Evolutionary conservation across 1,140 invertebrate genomes (phyloP), one percentile per base, ranked within the genome.

Genomic region (Magallana ariakensis): DNA sequence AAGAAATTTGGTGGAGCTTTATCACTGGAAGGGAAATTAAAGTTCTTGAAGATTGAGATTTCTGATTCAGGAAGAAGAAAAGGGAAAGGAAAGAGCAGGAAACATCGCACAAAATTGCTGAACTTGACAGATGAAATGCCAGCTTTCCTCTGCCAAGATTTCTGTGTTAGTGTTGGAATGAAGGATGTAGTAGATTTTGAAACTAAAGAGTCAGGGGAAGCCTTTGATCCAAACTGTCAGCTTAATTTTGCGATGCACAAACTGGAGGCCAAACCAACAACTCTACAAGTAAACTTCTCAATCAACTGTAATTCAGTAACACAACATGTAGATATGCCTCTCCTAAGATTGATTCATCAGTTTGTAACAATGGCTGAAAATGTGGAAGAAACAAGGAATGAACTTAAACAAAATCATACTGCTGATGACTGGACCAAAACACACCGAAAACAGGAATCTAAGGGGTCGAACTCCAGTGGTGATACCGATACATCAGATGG

Each of bases 321-420:
- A 10, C 94, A 95, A 57, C 93, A 97, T 96, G 97, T 98, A 9
- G 99, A 99, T 93, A 99, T 99, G 98, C 98, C 98, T 0, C 94
- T 99, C 58, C 94, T 99, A 33, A 95, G 98, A 85, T 95, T 99
- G 33, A 95, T 99, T 60, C 98, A 99, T 95, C 98, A 99, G 95
- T 98, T 99, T 89, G 97, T 97, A 89, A 98, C 98, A 88, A 99
- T 99, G 98, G 98, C 99, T 95, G 97, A 98, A 94, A 99, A 99
- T 95, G 98, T 99, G 6, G 98, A 98, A 92, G 97, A 98, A 92
- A 99, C 98, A 1, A 97, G 98, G 93, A 97, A 97, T 91, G 98
- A 98, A 91, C 95, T 99, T 81, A 94, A 95, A 87, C 95, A 96
- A 87, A 92, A 91, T 80, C 90, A 92, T 46, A 88, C 90, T 6